Conservation (phyloP, 2,113 vertebrate genomes). For the Synodontis membranacea region DNA sequence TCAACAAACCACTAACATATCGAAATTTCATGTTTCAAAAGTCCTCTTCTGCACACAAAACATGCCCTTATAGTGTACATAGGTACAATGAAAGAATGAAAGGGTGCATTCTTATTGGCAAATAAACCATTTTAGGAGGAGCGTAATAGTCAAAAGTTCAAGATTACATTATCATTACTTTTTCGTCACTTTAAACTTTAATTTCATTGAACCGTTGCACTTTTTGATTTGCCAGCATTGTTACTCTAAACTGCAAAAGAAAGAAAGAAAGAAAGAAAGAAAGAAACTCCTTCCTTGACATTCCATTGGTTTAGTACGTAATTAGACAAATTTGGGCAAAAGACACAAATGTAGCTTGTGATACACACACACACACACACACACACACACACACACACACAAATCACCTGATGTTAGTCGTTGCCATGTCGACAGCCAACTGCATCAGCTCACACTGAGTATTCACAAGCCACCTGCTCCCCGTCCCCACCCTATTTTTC, state of each 20-base stretch:
- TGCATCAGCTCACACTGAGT: not conserved
- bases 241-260: not conserved
- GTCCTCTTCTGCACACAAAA: not conserved
- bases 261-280: not conserved
- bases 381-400: not conserved
- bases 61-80: not conserved
- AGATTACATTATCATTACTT: too few relatives aligned
- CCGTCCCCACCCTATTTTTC: conserved; percentile 17
- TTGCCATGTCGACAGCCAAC: conserved; percentile 18
- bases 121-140: too few relatives aligned
- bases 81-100: not conserved
- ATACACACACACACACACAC: not conserved
- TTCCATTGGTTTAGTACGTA: not conserved
- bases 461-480: conserved; percentile 27
- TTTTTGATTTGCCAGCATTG: not conserved
- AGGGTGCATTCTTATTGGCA: not conserved
- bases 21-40: not conserved
- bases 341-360: not conserved
- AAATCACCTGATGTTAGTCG: conserved; percentile 6
- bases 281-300: not conserved
- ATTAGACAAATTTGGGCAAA: conserved; percentile 6
- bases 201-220: not conserved
- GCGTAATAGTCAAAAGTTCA: too few relatives aligned
- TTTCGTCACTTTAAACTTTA: not conserved
- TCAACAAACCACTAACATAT: not conserved